Base-by-base conservation (phyloP, 2,113 vertebrate genomes). In the Eretmodus cyanostictus region DNA sequence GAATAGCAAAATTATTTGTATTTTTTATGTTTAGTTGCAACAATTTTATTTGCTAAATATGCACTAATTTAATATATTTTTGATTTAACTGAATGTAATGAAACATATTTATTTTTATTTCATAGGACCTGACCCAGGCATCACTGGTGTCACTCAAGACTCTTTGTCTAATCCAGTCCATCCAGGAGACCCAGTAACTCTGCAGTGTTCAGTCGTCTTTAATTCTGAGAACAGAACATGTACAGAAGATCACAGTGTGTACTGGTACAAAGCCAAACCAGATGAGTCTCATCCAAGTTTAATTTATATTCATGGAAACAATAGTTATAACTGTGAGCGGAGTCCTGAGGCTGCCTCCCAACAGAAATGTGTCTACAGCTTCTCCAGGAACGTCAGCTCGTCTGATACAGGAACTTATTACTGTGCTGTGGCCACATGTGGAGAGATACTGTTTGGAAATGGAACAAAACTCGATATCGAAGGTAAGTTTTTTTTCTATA, bases 301-400 rank as follows among this genome's bases (percentile, higher is more conserved):
- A 38, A 54, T 86, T 6, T 81, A 86, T 4, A 9, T 0, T 45
- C 47, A 71, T 0, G 4, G 42, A 54, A 55, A 22, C 34, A 22
- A 24, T 24, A 0, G 36, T 47, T 0, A 81, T 14, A 0, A 57
- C 0, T 82, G 79, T 76, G 51, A 59, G 38, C 0, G 0, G n/a
- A 61, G 7, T 82, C 29, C 63, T 82, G 66, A 87, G 6, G 19
- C 38, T 61, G 2, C 17, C 3, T 14, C 51, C 9, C 9, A 17
- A 19, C 40, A 76, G 40, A 87, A 59, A 82, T 86, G 85, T 86
- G 0, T 82, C 8, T 86, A 86, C 80, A 86, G 29, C 49, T 81
- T 87, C 68, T 76, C 45, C 9, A 86, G 31, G 7, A 61, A 45
- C 2, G 0, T 81, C 24, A 71, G 13, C 27, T 47, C 29, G 1